These are phyloP conservation scores for Aurelia sp. DNA, from an alignment of 30 jellyfish, hydroid and myxozoan genomes.

Conservation along the genomic window DNA sequence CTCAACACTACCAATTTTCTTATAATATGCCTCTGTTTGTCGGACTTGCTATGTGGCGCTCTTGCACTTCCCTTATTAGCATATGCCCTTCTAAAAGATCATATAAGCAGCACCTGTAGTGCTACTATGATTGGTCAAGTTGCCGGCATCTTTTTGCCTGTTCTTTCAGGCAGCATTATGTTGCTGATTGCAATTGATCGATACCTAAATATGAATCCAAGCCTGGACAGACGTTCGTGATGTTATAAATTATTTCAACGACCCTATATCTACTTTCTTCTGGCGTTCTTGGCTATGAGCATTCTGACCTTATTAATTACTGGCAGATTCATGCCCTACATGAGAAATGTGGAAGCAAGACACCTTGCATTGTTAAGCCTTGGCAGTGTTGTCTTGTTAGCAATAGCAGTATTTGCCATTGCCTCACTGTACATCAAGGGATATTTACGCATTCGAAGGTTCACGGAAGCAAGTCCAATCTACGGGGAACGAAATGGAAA, in stretches of 20 bases:
- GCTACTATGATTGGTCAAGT: not conserved
- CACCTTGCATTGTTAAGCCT: no score
- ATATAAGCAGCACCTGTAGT: not conserved
- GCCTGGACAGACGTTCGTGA: no score
- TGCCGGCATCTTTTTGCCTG: not conserved
- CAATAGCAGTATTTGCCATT: not conserved
- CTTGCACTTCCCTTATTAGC: not conserved
- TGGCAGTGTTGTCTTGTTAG: no score
- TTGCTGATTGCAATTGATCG: slow-evolving; percentile 39
- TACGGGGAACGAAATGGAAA: not conserved
- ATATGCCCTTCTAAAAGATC: not conserved
- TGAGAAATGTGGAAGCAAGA: no score
- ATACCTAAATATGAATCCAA: slow-evolving; percentile 35
- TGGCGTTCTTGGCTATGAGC: no score
- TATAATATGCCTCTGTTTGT: not conserved
- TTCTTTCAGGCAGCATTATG: not conserved
- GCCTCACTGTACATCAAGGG: slow-evolving; percentile 10
- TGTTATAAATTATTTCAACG: no score
- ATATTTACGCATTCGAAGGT: not conserved
- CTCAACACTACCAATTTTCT: not conserved
- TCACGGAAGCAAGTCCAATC: slow-evolving; percentile 11
- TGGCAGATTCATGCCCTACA: no score
- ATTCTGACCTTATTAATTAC: no score
- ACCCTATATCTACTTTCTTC: no score
- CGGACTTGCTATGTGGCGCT: not conserved